A percentile compares a stretch with the other conserved stretches of the same genome.
Conservation (phyloP, 1,140 invertebrate species). For the Diachasma alloeum region DNA sequence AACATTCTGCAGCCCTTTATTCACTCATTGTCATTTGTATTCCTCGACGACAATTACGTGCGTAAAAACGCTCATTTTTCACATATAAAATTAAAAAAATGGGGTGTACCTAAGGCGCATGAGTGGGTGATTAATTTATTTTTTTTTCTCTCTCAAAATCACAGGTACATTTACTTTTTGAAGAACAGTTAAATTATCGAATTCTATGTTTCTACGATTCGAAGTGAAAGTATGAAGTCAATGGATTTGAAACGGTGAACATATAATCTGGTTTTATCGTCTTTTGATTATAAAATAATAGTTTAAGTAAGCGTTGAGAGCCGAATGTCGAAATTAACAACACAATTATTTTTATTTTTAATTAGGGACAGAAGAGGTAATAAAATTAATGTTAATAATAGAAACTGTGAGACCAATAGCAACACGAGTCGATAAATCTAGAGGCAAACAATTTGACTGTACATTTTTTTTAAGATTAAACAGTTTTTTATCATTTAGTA, state of each 20-base stretch:
- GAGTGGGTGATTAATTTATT: slow-evolving; percentile 13
- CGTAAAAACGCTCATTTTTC: slow-evolving; percentile 22
- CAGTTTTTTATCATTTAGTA: slow-evolving; percentile 4
- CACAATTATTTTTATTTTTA: background rate
- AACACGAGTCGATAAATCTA: slow-evolving; percentile 11
- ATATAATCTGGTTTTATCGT: background rate
- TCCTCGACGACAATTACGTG: slow-evolving; percentile 21
- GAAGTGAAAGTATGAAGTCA: background rate
- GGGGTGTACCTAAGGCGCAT: slow-evolving; percentile 31
- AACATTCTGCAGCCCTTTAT: slow-evolving; percentile 20
- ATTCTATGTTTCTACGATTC: background rate
- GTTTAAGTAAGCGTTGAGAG: background rate
- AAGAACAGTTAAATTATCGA: background rate
- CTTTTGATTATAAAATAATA: background rate
- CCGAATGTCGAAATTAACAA: background rate
- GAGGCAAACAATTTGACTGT: slow-evolving; percentile 20
- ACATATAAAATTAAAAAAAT: slow-evolving; percentile 38
- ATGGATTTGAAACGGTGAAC: background rate
- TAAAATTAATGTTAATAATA: slow-evolving; percentile 4
- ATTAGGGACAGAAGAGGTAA: background rate
- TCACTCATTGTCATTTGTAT: slow-evolving; percentile 11
- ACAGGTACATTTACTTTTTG: slow-evolving; percentile 23
- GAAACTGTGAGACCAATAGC: slow-evolving; percentile 2
- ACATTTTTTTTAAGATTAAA: slow-evolving; percentile 5
- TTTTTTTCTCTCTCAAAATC: slow-evolving; percentile 7